A percentile compares a stretch with the other conserved stretches of the same genome.
These are phyloP conservation scores for Triplophysa tibetana DNA, from an alignment of 2,113 vertebrate genomes.

Conservation along the genomic window DNA sequence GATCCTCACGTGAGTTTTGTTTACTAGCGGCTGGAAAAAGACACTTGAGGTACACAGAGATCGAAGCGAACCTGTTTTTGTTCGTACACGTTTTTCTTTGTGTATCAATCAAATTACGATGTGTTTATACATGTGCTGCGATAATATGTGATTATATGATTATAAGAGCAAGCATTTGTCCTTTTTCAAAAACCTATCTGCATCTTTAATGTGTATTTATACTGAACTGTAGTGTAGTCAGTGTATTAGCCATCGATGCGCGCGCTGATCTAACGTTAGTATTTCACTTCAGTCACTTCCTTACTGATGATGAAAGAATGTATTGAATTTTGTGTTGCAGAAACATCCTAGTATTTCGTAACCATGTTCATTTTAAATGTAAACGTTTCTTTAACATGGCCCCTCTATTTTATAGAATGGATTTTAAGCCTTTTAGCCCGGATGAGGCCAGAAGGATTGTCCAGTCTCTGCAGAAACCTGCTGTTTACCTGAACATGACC, in stretches of 20 bases:
- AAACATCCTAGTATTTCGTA: too few relatives aligned
- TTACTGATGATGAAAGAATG: not conserved
- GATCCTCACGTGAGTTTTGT: slow-evolving; percentile 75
- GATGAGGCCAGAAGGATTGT: slow-evolving; percentile 79
- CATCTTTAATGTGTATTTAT: not conserved
- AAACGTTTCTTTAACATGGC: too few relatives aligned
- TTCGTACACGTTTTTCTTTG: too few relatives aligned
- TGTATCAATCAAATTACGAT: too few relatives aligned
- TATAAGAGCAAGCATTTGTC: not conserved
- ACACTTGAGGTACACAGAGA: not conserved
- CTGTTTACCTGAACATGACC: slow-evolving; percentile 86
- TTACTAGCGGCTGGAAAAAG: slow-evolving; percentile 59
- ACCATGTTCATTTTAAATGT: too few relatives aligned
- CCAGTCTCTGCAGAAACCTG: slow-evolving; percentile 80
- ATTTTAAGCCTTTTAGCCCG: slow-evolving; percentile 82
- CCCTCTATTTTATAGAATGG: slow-evolving; percentile 53
- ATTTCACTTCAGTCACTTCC: not conserved
- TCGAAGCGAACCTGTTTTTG: not conserved
- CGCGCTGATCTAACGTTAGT: too few relatives aligned
- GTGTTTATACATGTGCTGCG: not conserved
- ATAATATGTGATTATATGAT: not conserved
- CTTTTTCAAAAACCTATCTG: not conserved
- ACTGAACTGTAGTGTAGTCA: too few relatives aligned
- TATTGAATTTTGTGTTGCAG: not conserved
- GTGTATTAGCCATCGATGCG: too few relatives aligned